A percentile compares a stretch with the other conserved stretches of the same genome.
These are phyloP conservation scores for Anguilla pacifica DNA, from an alignment of 2,797 vertebrate genomes.

Conservation along the genomic window DNA sequence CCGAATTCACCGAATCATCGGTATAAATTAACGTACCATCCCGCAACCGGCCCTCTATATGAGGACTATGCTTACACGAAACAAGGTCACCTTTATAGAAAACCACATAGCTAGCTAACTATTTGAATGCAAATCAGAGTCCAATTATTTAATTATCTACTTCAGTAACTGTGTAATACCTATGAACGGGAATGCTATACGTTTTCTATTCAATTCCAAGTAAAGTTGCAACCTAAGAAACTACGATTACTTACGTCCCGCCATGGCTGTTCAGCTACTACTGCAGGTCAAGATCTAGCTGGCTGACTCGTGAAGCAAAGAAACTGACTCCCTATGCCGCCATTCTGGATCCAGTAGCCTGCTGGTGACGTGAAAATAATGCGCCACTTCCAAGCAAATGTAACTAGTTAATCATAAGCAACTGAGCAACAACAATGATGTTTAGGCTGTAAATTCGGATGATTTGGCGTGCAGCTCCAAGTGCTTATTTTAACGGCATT, in stretches of 20 bases:
- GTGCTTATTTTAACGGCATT: conserved; percentile 4
- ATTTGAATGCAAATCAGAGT: background rate
- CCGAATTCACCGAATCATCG: background rate
- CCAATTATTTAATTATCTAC: background rate
- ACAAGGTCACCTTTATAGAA: conserved; percentile 38
- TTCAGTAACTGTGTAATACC: background rate
- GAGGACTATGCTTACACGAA: background rate
- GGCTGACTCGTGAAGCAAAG: background rate
- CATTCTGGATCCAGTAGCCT: background rate
- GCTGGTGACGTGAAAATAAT: conserved; percentile 21
- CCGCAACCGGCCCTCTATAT: background rate
- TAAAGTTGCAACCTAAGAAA: background rate
- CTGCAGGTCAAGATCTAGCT: conserved; percentile 3
- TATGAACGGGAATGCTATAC: background rate
- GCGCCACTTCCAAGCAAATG: background rate
- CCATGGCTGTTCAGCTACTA: conserved; percentile 12
- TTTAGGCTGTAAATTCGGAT: background rate
- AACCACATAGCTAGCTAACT: background rate
- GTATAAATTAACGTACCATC: background rate
- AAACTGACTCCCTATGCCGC: background rate
- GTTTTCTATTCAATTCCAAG: too few relatives aligned
- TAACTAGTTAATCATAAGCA: background rate
- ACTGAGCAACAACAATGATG: background rate
- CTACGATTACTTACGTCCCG: conserved; percentile 27
- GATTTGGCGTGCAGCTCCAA: background rate